phyloP scores from a whole-genome alignment of 2,113 vertebrate species.

The Butorides virescens region DNA sequence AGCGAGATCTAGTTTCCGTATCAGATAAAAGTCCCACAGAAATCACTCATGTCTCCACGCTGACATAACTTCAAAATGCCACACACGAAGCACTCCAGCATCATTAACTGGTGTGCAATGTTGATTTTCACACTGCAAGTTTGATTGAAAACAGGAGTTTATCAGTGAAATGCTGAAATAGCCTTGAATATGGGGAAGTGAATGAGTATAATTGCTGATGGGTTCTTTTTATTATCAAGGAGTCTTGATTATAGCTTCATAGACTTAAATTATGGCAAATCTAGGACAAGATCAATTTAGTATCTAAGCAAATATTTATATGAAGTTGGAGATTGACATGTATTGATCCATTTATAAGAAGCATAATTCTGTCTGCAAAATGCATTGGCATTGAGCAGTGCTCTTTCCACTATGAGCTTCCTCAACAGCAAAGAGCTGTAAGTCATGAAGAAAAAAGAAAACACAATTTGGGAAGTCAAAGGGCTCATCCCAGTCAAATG shows the following conservation, averaged over 20 bases:
- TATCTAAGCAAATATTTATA: conserved; percentile 58
- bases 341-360: conserved; percentile 45
- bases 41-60: neutral
- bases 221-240: conserved; percentile 52
- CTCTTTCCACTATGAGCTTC: neutral
- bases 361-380: conserved; percentile 18
- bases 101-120: conserved; percentile 27
- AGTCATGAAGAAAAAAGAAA: neutral
- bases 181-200: conserved; percentile 33
- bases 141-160: conserved; percentile 57
- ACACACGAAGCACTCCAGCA: neutral
- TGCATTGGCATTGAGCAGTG: neutral
- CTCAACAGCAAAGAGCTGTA: neutral
- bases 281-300: conserved; percentile 64
- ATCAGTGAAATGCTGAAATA: conserved; percentile 41
- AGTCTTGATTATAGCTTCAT: conserved; percentile 54
- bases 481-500: neutral
- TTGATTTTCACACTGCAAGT: conserved; percentile 32
- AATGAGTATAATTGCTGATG: conserved; percentile 60
- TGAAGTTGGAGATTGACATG: conserved; percentile 36
- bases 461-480: neutral
- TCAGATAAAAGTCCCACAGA: neutral
- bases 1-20: neutral
- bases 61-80: conserved; percentile 21
- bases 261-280: conserved; percentile 55